Evolutionary conservation across 2,888 invertebrate genomes (phyloP), one percentile per base, ranked within the genome.

Genomic region (Augochlorella aurata): DNA sequence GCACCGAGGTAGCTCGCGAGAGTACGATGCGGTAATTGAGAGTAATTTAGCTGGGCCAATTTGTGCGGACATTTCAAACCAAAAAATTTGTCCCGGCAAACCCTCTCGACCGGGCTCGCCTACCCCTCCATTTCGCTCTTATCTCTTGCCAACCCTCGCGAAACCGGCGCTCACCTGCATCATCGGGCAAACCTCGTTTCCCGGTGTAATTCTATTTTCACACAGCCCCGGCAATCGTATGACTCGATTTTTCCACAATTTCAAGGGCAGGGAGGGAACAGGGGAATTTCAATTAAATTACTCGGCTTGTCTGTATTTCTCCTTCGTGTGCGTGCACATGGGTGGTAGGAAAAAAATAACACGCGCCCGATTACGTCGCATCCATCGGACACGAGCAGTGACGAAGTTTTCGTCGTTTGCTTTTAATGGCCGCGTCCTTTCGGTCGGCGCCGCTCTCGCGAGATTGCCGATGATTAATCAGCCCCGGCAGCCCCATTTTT

Each of bases 191-290:
- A 91, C 89, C 88, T 88, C 89, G 90, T 93, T 93, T 86, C 89
- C 88, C 50, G 86, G 18, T 88, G 85, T 91, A 92, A 93, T 93
- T 92, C 89, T 90, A 93, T 93, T 93, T 93, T 92, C 91, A 90
- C 92, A 86, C 88, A 89, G 85, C 86, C 85, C 87, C 83, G 79
- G 77, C 91, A 88, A 92, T 91, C 92, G 91, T 89, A 89, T 91
- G 91, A 92, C 92, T 92, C 92, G 92, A 93, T 93, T 93, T 93
- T 93, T 93, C 89, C 90, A 90, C 92, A 92, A 92, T 92, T 91
- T 91, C 85, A 82, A 79, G 80, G 49, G 50, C 70, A 45, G n/a
- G 2, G 21, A 7, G 38, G 1, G 47, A 73, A 12, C 12, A n/a
- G 80, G 87, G 75, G 86, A 87, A 90, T 91, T 91, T 90, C 90